Conservation (phyloP, 2,888 invertebrate genomes). For the Chydorus sphaericus region DNA sequence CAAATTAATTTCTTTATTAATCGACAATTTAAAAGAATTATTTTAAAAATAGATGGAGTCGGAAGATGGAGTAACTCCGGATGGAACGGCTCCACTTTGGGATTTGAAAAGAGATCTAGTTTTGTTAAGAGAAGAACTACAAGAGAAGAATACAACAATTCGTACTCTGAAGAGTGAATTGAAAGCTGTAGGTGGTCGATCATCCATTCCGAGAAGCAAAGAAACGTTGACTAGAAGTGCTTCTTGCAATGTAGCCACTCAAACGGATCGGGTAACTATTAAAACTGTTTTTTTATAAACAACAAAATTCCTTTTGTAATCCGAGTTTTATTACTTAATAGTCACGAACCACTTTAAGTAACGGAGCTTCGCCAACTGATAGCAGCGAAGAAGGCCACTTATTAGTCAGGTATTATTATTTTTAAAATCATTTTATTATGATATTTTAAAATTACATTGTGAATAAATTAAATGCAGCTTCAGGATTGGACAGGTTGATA, state of each 20-base stretch:
- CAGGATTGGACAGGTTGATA: conserved; percentile 8
- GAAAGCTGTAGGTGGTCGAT: background rate
- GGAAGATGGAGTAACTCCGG: background rate
- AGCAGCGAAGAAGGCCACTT: background rate
- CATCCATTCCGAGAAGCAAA: background rate
- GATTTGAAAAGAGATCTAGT: conserved; percentile 9
- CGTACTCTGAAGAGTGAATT: background rate
- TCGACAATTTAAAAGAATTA: background rate
- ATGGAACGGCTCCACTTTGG: conserved; percentile 1
- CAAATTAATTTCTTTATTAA: background rate
- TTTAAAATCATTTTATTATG: too few species aligned
- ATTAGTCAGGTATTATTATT: conserved; percentile 7
- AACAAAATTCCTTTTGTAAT: background rate
- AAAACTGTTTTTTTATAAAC: background rate
- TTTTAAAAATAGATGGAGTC: conserved; percentile 4
- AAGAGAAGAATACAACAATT: conserved; percentile 9
- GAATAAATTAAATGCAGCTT: background rate
- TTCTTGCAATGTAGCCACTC: conserved; percentile 8
- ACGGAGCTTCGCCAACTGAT: conserved; percentile 5
- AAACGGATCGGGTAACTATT: conserved; percentile 9
- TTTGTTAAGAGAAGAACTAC: conserved; percentile 4
- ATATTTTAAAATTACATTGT: background rate
- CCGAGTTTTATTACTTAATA: background rate
- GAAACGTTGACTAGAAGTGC: background rate
- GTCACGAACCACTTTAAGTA: background rate